Percentiles rank a stretch among this genome's conserved stretches.
These are phyloP conservation scores for Indicator maculatus DNA, from an alignment of 2,113 vertebrate species.

Conservation along the genomic window DNA sequence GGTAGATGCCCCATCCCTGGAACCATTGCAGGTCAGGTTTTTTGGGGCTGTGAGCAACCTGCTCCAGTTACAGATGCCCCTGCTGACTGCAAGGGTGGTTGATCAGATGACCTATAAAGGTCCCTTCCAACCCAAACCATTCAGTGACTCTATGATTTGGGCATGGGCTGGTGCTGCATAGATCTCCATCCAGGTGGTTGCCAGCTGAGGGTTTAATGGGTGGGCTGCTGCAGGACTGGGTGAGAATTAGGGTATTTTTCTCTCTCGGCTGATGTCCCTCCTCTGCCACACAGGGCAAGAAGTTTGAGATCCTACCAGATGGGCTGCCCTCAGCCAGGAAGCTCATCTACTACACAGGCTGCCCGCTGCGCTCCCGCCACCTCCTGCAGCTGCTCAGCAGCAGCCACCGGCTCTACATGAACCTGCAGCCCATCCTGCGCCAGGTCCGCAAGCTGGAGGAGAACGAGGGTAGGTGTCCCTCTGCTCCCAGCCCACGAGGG, in stretches of 20 bases:
- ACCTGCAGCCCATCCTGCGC: constrained; percentile 93
- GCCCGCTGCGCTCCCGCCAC: constrained; percentile 90
- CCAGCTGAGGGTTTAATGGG: accelerated
- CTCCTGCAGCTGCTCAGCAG: constrained; percentile 96
- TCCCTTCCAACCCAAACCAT: background rate
- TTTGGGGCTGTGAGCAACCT: background rate
- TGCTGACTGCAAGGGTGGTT: background rate
- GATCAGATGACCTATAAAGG: background rate
- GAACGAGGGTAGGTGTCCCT: constrained; percentile 85
- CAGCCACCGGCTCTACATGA: constrained; percentile 98
- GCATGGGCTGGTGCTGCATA: accelerated
- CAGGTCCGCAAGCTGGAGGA: constrained; percentile 94
- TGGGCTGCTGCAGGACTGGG: background rate
- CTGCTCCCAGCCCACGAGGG: constrained; percentile 76
- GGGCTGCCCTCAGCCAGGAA: constrained; percentile 95
- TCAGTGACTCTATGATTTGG: background rate
- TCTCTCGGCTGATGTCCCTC: accelerated
- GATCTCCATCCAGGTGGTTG: accelerated
- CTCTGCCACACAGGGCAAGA: constrained; percentile 85
- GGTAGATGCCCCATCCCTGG: too few species aligned
- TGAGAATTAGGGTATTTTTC: accelerated
- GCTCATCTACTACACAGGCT: constrained; percentile 96
- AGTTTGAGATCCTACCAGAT: constrained; percentile 96
- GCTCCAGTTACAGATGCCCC: background rate
- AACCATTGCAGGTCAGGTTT: too few species aligned